phyloP scores from a whole-genome alignment of 2,797 vertebrate genomes.

The Enteromius paludinosus region DNA sequence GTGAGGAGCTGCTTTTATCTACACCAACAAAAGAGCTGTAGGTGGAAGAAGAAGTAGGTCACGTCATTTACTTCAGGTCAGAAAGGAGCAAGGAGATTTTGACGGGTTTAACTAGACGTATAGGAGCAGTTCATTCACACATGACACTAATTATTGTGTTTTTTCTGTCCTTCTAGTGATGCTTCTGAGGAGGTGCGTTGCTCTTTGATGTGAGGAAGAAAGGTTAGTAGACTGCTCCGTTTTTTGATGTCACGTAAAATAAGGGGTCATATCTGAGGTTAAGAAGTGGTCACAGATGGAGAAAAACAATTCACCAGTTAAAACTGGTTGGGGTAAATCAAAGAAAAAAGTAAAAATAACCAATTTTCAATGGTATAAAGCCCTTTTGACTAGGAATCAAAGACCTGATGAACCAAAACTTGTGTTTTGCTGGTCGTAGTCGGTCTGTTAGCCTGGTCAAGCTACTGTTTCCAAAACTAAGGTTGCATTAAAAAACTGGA shows the following conservation, averaged over 20 bases:
- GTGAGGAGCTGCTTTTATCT: constrained; percentile 56
- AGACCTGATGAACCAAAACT: neutral
- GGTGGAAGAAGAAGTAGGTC: constrained; percentile 58
- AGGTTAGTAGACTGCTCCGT: constrained; percentile 50
- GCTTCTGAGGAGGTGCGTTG: neutral
- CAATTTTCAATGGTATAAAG: neutral
- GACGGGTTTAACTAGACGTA: constrained; percentile 53
- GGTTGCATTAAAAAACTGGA: too few species aligned
- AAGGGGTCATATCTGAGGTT: constrained; percentile 18
- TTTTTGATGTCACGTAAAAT: constrained; percentile 35
- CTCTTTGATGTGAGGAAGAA: constrained; percentile 16
- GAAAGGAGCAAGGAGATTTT: constrained; percentile 32
- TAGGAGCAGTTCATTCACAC: constrained; percentile 50
- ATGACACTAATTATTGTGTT: constrained; percentile 53
- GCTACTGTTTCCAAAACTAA: neutral
- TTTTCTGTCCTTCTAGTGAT: constrained; percentile 51
- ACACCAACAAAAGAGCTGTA: constrained; percentile 51
- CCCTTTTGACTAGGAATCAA: neutral
- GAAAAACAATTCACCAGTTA: constrained; percentile 24
- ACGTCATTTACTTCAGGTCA: constrained; percentile 46
- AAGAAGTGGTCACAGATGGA: constrained; percentile 17
- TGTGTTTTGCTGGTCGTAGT: neutral
- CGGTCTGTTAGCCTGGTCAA: neutral
- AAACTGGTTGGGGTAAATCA: neutral
- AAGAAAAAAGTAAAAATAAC: neutral